Base-by-base conservation (phyloP, 2,797 vertebrate species). In the Myotis pilosus region DNA sequence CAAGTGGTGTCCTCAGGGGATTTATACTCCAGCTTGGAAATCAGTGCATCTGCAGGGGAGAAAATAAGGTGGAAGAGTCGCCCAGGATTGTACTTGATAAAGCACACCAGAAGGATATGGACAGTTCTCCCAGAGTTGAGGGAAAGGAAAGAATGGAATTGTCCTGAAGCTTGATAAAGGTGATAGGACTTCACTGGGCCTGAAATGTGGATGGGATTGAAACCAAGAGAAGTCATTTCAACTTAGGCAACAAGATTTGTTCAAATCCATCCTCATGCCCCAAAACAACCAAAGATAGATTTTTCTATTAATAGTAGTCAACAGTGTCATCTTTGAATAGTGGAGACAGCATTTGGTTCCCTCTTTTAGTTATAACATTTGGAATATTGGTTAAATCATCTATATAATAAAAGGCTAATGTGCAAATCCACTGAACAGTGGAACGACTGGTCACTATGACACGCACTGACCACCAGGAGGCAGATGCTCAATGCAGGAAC, bases 261-360 rank as follows among this genome's bases (percentile, higher is more conserved):
- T 82, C 36, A 75, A 64, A 76, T 94, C 60, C 22, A 79, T 66
- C 30, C 33, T 91, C 60, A 25, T 78, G 19, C 30, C n/a, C 89
- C 49, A 76, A 89, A 92, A 87, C 83, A 81, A 87, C 84, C 87
- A 8, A 55, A 89, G 36, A 38, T 92, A 8, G 28, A 60, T 72
- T 89, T 89, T 91, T 64, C 53, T 91, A 19, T 44, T 80, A 41
- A 57, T 23, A 17, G 8, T 53, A 38, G 41, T 64, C 16, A 66
- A 20, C 47, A 38, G 0, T 41, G 41, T 83, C 79, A 83, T 64
- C 64, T 55, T 49, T 49, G 11, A 95, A 36, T 69, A 92, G 44
- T n/a, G 44, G 87, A 84, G 20, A 36, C 28, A 80, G 25, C 22
- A 28, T 74, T 57, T 68, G 22, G 6, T 79, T 92, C 41, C 20